phyloP scores from a whole-genome alignment of 2,888 invertebrate species.

The Emesis russula region DNA sequence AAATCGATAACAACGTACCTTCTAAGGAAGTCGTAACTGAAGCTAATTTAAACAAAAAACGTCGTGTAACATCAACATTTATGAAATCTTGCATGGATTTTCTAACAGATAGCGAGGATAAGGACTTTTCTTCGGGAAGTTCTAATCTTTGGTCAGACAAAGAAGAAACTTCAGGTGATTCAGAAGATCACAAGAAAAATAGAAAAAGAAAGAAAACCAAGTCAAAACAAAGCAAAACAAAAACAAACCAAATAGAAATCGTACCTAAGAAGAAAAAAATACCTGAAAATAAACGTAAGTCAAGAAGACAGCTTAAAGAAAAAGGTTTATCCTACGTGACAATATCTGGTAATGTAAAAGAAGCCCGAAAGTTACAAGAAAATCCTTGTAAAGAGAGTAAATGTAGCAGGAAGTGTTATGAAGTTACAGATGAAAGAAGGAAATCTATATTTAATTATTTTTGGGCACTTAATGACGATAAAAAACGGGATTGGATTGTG shows the following conservation, averaged over 20 bases:
- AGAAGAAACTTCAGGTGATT: slow-evolving; percentile 47
- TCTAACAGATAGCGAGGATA: slow-evolving; percentile 53
- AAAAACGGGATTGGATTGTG: slow-evolving; percentile 69
- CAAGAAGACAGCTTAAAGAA: slow-evolving; percentile 43
- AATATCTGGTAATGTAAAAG: slow-evolving; percentile 38
- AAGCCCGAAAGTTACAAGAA: slow-evolving; percentile 41
- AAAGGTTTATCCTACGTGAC: slow-evolving; percentile 45
- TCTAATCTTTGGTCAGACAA: slow-evolving; percentile 58
- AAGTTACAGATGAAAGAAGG: slow-evolving; percentile 68
- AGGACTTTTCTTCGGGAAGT: slow-evolving; percentile 58
- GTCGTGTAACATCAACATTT: slow-evolving; percentile 44
- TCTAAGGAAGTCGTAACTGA: too few species aligned
- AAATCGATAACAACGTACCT: too few species aligned
- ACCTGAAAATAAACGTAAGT: slow-evolving; percentile 36
- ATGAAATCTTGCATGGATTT: slow-evolving; percentile 61
- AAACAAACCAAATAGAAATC: slow-evolving; percentile 32
- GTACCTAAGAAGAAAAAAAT: slow-evolving; percentile 30
- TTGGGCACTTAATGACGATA: slow-evolving; percentile 58
- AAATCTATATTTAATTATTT: slow-evolving; percentile 51
- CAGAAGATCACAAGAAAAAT: slow-evolving; percentile 42
- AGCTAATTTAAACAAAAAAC: slow-evolving; percentile 37
- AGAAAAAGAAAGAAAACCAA: slow-evolving; percentile 61
- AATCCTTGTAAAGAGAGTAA: slow-evolving; percentile 53
- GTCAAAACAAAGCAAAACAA: slow-evolving; percentile 14
- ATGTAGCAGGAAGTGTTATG: slow-evolving; percentile 67